These are phyloP conservation scores for Allobates femoralis DNA, from an alignment of 2,797 vertebrate genomes.

Conservation along the genomic window DNA sequence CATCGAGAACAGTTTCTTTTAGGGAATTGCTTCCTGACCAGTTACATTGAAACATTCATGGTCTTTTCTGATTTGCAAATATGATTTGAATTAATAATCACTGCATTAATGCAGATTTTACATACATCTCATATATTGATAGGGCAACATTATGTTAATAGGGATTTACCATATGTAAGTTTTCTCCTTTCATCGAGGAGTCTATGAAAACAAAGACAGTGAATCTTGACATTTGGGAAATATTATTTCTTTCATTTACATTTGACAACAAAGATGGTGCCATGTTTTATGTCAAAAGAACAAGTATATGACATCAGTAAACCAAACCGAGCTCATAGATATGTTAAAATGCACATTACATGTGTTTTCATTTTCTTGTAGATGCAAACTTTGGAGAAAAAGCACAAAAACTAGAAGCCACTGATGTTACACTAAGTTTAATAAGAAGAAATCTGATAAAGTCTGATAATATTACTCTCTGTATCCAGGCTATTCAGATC, in stretches of 20 bases:
- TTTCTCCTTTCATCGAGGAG: neutral
- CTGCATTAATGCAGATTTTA: too few species aligned
- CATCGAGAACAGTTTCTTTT: too few species aligned
- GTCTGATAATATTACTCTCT: slow-evolving; percentile 79
- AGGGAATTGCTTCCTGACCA: too few species aligned
- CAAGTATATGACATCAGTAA: neutral
- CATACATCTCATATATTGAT: neutral
- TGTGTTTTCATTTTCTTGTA: slow-evolving; percentile 66
- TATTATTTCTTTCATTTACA: neutral
- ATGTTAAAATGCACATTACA: neutral
- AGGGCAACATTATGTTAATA: neutral
- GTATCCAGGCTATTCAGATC: slow-evolving; percentile 84
- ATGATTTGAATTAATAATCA: neutral
- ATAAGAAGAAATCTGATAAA: slow-evolving; percentile 78
- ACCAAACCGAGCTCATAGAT: neutral
- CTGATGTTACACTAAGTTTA: slow-evolving; percentile 81
- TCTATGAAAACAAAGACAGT: neutral
- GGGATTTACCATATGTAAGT: neutral
- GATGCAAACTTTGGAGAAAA: slow-evolving; percentile 87
- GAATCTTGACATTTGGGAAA: neutral
- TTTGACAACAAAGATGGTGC: too few species aligned
- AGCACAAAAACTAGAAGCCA: slow-evolving; percentile 83
- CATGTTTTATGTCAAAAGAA: neutral
- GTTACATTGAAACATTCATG: neutral
- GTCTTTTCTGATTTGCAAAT: neutral